Evolutionary conservation across 2,888 invertebrate species (phyloP).

Genomic region (Eupithecia dodoneata): DNA sequence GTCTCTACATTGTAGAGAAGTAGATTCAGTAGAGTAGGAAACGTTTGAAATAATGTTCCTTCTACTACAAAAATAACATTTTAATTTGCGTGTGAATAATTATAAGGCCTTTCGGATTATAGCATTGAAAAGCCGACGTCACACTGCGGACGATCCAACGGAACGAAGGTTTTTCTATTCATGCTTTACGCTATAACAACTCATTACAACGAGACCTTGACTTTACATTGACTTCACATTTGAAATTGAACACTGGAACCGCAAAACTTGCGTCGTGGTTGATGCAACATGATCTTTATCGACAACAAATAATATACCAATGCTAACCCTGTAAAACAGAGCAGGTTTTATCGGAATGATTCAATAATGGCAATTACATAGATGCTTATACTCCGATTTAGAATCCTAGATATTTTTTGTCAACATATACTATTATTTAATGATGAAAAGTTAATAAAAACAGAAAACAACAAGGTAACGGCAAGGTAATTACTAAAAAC

Average conservation of each 20-base stretch:
- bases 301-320: slow-evolving; percentile 17
- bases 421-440: too few species aligned
- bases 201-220: slow-evolving; percentile 65
- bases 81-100: slow-evolving; percentile 27
- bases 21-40: not conserved
- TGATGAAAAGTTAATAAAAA: too few species aligned
- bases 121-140: slow-evolving; percentile 49
- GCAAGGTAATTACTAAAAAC: too few species aligned
- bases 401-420: too few species aligned
- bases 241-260: slow-evolving; percentile 65
- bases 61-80: slow-evolving; percentile 4
- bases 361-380: not conserved
- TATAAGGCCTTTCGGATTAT: slow-evolving; percentile 27
- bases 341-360: not conserved
- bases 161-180: slow-evolving; percentile 58
- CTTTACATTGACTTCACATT: slow-evolving; percentile 61
- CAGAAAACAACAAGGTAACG: too few species aligned
- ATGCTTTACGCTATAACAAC: slow-evolving; percentile 58
- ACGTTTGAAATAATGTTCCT: not conserved
- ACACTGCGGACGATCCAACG: slow-evolving; percentile 54
- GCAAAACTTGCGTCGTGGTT: slow-evolving; percentile 52
- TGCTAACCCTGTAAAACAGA: slow-evolving; percentile 2
- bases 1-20: not conserved
- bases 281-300: slow-evolving; percentile 41
- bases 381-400: too few species aligned